Evolutionary conservation across 2,888 invertebrate genomes (phyloP), one percentile per base, ranked within the genome.

Genomic region (Leptodirus hochenwartii): DNA sequence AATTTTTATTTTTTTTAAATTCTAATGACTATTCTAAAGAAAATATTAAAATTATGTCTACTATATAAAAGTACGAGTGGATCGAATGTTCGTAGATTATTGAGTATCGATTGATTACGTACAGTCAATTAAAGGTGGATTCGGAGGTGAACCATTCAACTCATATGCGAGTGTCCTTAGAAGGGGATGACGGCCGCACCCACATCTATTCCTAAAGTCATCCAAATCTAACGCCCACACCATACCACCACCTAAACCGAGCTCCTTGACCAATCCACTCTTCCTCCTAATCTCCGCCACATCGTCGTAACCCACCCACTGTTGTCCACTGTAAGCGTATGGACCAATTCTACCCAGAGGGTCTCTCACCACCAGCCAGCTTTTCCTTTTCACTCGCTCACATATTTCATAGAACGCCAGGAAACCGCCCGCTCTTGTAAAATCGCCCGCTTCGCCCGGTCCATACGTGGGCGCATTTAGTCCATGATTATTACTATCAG

Each of bases 281-380:
- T 74, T 72, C 29, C 66, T 55, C 30, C 64, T 60, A 24, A 74
- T 64, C 33, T 76, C 75, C 3, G 55, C 53, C 1, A 69, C 64
- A 38, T 76, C 74, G 44, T 82, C 70, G 47, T 78, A 82, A 1
- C 79, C 73, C 1, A 77, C 74, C 82, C 82, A 84, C 47, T 82
- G 81, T 33, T 66, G 66, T 1, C 67, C 72, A 22, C 59, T 62
- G 35, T 70, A 66, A 1, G 77, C 73, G 47, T 70, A 81, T 1
- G 82, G 79, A 2, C 82, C 82, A 40, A 74, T 69, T 10, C 64
- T 52, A 2, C 66, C 69, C 39, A 63, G 44, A 1, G 63, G 54
- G 41, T 67, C 69, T 45, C 77, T 64, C 13, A 67, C 63, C 6
- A 70, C 64, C 1, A 62, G 62, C 60, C 69, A 68, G 9, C 69